Evolutionary conservation across 2,113 vertebrate genomes (phyloP).

Genomic region (Fregetta grallaria): DNA sequence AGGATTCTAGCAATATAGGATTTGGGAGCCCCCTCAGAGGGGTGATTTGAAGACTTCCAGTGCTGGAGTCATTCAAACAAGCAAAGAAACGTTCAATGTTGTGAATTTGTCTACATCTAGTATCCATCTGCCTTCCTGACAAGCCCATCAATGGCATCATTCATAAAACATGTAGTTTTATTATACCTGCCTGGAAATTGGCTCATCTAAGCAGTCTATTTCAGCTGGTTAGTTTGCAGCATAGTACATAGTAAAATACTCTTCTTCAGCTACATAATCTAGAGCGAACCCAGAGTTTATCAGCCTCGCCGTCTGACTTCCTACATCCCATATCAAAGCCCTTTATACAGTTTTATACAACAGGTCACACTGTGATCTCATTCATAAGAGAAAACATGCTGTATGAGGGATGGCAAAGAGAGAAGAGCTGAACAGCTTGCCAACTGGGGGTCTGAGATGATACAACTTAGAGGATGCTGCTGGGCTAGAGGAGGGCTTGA

Average conservation of each 20-base stretch:
- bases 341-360: not conserved
- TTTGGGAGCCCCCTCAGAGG: not conserved
- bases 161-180: not conserved
- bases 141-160: not conserved
- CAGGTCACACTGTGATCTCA: not conserved
- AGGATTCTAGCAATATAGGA: not conserved
- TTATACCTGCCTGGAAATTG: not conserved
- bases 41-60: not conserved
- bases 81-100: accelerated
- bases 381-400: not conserved
- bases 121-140: not conserved
- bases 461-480: not conserved
- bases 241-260: not conserved
- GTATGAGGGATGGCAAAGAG: not conserved
- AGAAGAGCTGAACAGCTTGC: not conserved
- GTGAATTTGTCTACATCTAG: not conserved
- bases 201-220: not conserved
- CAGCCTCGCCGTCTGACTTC: not conserved
- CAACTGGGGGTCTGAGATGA: not conserved
- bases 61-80: not conserved
- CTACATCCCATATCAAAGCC: not conserved
- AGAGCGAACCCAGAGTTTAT: not conserved
- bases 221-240: not conserved
- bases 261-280: not conserved
- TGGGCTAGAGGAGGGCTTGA: not conserved